Percentiles rank a stretch among this genome's conserved stretches.
Evolutionary conservation across 2,888 invertebrate species (phyloP).

Genomic region (Drepanosiphum platanoidis): DNA sequence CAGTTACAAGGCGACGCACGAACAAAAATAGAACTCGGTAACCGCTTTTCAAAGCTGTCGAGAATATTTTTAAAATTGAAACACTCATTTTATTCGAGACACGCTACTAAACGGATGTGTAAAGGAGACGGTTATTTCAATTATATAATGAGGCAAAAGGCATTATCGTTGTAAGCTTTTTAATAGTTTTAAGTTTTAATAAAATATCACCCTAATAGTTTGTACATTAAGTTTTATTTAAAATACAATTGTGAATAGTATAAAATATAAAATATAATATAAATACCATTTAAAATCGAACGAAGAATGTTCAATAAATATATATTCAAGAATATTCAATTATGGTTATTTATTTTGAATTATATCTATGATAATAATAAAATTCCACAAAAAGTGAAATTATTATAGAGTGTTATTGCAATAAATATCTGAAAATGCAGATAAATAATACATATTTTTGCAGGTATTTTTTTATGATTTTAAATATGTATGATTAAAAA

Average conservation of each 20-base stretch:
- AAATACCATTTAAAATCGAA: background rate
- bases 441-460: no score
- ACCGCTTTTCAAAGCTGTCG: constrained; percentile 56
- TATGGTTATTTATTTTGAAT: background rate
- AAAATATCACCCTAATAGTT: background rate
- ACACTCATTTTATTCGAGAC: background rate
- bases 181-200: no score
- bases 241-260: background rate
- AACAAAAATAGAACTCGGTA: constrained; percentile 58
- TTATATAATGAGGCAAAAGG: background rate
- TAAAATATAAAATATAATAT: background rate
- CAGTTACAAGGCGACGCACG: constrained; percentile 48
- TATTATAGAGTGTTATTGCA: background rate
- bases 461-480: no score
- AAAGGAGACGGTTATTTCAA: background rate
- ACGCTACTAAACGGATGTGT: constrained; percentile 11
- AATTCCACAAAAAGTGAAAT: background rate
- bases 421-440: no score
- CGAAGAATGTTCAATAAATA: background rate
- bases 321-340: no score
- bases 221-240: background rate
- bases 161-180: background rate
- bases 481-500: no score
- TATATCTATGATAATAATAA: background rate
- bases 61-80: constrained; percentile 61